Evolutionary conservation across 2,797 vertebrate species (phyloP).

Genomic region (Sorex maritimensis): DNA sequence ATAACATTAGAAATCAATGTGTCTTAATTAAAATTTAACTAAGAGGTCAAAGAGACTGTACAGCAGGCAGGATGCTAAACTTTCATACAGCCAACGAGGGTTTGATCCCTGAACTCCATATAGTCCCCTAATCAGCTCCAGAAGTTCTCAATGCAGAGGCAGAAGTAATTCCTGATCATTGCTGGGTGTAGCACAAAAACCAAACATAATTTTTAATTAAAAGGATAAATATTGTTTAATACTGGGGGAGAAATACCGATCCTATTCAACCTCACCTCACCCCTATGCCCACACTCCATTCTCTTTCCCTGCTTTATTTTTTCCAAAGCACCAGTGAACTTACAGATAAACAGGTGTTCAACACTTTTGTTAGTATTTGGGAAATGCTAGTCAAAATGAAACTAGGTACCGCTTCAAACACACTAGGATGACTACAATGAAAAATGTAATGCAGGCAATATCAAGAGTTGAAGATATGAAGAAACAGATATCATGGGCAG

Average conservation of each 20-base stretch:
- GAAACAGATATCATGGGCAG: too few species aligned
- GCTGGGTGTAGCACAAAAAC: too few species aligned
- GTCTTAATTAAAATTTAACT: too few species aligned
- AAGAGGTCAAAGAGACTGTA: too few species aligned
- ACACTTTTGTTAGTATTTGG: background rate
- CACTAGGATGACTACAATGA: background rate
- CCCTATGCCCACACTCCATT: background rate
- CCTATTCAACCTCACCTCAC: background rate
- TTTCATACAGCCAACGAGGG: too few species aligned
- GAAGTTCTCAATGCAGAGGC: background rate
- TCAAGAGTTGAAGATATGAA: background rate
- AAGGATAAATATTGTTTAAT: too few species aligned
- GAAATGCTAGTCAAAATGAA: background rate
- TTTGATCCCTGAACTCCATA: too few species aligned
- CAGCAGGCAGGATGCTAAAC: too few species aligned
- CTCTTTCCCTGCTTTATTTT: background rate
- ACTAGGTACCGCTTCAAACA: background rate
- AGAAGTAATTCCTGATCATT: background rate
- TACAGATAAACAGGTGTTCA: background rate
- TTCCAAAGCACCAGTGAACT: background rate
- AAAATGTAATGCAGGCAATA: background rate
- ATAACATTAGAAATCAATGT: too few species aligned
- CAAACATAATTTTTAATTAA: too few species aligned
- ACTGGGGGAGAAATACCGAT: too few species aligned
- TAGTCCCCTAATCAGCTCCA: too few species aligned